These are phyloP conservation scores for Tiliqua scincoides DNA, from an alignment of 2,113 vertebrate species.

Conservation along the genomic window DNA sequence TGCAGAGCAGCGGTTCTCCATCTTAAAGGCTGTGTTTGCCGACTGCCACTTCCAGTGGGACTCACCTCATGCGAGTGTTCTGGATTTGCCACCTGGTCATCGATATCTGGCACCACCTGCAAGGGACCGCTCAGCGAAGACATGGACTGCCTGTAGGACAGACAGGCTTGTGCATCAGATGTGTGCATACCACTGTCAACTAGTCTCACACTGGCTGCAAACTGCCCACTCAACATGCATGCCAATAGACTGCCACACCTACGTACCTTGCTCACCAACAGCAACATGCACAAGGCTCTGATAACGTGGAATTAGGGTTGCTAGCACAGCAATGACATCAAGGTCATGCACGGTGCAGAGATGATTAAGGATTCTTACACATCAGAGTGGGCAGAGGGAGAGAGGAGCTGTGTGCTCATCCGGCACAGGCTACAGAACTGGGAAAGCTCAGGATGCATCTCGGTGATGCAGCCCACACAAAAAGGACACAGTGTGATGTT, in stretches of 20 bases:
- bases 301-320: neutral
- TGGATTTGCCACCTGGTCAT: constrained; percentile 91
- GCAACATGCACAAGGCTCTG: neutral
- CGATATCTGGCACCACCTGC: constrained; percentile 97
- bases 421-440: neutral
- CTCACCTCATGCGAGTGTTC: constrained; percentile 93
- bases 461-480: no score
- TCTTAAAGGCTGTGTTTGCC: no score
- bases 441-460: no score
- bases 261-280: neutral
- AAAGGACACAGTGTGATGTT: neutral
- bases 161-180: neutral
- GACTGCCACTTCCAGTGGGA: no score
- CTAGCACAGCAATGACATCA: neutral
- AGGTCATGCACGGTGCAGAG: no score
- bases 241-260: neutral
- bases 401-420: no score
- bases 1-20: no score
- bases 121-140: constrained; percentile 94
- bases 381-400: no score
- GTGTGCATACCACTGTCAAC: neutral
- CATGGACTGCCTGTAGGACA: constrained; percentile 89
- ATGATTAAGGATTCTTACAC: neutral
- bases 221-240: neutral
- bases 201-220: neutral